Evolutionary conservation across 2,113 vertebrate species (phyloP).

Genomic region (Tragelaphus strepsiceros): DNA sequence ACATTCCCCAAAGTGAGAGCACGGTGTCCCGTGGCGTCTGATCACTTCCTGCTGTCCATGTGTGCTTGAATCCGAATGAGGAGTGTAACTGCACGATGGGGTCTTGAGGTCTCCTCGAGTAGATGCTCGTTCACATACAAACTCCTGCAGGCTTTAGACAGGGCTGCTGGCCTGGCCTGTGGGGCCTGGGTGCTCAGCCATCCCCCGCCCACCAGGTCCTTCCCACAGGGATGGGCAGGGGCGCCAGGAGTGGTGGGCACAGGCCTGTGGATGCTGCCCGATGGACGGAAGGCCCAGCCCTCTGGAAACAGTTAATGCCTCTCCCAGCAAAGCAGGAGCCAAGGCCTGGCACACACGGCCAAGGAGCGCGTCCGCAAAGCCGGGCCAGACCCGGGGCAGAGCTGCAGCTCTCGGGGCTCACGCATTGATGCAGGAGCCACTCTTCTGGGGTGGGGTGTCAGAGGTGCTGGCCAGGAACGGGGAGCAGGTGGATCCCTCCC

Average conservation of each 20-base stretch:
- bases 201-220: neutral
- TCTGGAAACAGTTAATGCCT: neutral
- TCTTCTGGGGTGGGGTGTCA: neutral
- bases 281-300: neutral
- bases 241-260: neutral
- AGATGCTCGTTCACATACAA: neutral
- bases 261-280: neutral
- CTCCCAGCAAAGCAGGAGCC: neutral
- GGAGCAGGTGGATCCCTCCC: neutral
- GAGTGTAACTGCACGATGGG: neutral
- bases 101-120: neutral
- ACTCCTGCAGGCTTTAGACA: neutral
- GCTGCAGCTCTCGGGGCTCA: neutral
- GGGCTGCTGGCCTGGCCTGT: neutral
- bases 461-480: neutral
- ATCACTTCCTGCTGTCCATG: neutral
- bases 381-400: neutral
- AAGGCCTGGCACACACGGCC: neutral
- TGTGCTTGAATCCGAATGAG: neutral
- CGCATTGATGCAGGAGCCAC: neutral
- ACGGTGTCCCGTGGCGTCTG: neutral
- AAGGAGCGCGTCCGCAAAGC: neutral
- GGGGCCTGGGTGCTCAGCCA: neutral
- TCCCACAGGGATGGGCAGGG: neutral
- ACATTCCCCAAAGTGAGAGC: neutral